Conservation (phyloP, 2,113 vertebrate species). For the Amphiprion ocellaris region DNA sequence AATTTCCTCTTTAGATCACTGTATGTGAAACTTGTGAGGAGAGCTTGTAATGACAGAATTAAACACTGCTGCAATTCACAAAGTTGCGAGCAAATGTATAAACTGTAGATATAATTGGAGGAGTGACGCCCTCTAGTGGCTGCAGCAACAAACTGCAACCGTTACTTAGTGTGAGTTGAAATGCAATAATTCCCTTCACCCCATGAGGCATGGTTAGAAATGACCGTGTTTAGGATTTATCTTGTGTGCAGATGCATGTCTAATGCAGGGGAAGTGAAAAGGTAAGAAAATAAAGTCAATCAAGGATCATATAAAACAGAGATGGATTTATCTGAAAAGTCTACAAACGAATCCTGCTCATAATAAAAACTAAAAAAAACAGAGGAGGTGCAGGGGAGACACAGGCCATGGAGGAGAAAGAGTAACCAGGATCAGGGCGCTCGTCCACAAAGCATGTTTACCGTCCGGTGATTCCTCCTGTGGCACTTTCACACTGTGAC, state of each 20-base stretch:
- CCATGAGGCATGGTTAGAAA: not conserved
- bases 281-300: conserved; percentile 16
- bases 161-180: not conserved
- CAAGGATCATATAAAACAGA: conserved; percentile 16
- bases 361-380: not conserved
- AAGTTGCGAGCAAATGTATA: not conserved
- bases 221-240: not conserved
- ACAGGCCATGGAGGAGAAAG: not conserved
- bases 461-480: conserved; percentile 6
- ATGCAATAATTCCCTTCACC: not conserved
- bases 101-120: conserved; percentile 10
- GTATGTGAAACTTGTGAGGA: not conserved
- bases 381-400: not conserved
- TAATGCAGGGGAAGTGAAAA: conserved; percentile 5
- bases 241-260: conserved; percentile 18
- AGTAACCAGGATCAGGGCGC: conserved; percentile 1
- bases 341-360: conserved; percentile 19
- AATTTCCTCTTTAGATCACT: not conserved
- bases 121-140: conserved; percentile 60
- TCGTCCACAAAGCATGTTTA: conserved; percentile 1
- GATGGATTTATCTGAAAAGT: conserved; percentile 10
- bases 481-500: not conserved
- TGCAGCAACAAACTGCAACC: conserved; percentile 18
- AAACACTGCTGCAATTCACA: not conserved
- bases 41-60: conserved; percentile 2